Base-by-base conservation (phyloP, 2,888 invertebrate species). In the Venusia cambrica region DNA sequence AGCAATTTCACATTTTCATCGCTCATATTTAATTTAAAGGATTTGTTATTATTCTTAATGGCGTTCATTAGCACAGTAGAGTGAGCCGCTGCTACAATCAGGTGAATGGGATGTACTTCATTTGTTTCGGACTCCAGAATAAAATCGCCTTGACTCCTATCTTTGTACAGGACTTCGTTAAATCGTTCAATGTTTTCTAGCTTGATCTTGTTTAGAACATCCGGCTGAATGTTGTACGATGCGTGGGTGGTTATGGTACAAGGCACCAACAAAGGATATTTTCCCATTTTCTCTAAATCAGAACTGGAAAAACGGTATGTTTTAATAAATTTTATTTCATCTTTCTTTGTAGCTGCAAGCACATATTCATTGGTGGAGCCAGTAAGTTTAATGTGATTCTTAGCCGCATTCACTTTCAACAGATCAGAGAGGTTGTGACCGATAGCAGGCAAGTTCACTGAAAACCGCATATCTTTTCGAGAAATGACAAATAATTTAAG, bases 401-500 rank as follows among this genome's bases (percentile, higher is more conserved):
- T 5, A 18, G 6, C 10, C 15, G 11, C 7, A 8, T 21, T 16
- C 2, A 13, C 5, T 17, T 16, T 11, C 13, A 33, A 16, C 2
- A 10, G 5, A 4, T 26, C 15, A 11, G n/a, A 15, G 1, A 26
- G 21, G 14, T 25, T 12, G 8, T 39, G 11, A 6, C 24, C 27
- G 49, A 38, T 22, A 48, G 44, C 45, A 29, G 74, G 70, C 1
- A 81, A 45, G 2, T 62, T 60, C 7, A 85, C 48, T 7, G 67
- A 51, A 12, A 77, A 66, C 10, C 48, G 55, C 2, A 73, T 72
- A 4, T 57, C 39, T 34, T 55, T 66, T 36, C 75, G 66, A 24
- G 75, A 61, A 25, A 70, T 63, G 0, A 78, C 72, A 63, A 80
- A 84, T 29, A 87, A 44, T 44, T 72, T 83, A 0, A 87, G 50